phyloP scores from a whole-genome alignment of 2,113 vertebrate genomes.

The Eurypyga helias region DNA sequence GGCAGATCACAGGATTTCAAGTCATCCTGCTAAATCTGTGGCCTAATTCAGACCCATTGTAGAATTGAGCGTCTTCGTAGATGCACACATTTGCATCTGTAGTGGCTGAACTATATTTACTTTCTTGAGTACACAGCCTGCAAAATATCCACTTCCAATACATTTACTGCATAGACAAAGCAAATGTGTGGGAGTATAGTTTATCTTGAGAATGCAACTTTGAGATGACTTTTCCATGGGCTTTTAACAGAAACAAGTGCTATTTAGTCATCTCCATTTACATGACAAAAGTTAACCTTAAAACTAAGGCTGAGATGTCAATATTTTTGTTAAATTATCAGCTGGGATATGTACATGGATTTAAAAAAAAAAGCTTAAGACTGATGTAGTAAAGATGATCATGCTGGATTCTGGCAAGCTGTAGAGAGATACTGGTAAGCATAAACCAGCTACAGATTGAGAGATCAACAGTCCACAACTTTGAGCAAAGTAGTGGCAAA shows the following conservation, averaged over 20 bases:
- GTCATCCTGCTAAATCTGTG: not conserved
- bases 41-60: not conserved
- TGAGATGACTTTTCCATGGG: not conserved
- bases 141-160: not conserved
- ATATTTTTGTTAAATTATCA: not conserved
- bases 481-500: not conserved
- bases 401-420: not conserved
- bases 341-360: not conserved
- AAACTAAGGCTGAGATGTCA: not conserved
- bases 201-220: not conserved
- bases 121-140: not conserved
- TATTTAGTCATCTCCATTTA: not conserved
- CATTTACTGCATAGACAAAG: not conserved
- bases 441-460: not conserved
- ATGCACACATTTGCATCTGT: not conserved
- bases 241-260: not conserved
- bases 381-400: not conserved
- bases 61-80: not conserved
- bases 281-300: not conserved
- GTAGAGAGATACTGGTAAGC: not conserved
- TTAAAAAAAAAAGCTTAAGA: not conserved
- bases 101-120: conserved; percentile 1
- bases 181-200: not conserved
- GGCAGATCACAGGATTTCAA: not conserved
- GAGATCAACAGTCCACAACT: not conserved